Evolutionary conservation across 2,113 vertebrate species (phyloP), one percentile per base, ranked within the genome.

Genomic region (Chloebia gouldiae): DNA sequence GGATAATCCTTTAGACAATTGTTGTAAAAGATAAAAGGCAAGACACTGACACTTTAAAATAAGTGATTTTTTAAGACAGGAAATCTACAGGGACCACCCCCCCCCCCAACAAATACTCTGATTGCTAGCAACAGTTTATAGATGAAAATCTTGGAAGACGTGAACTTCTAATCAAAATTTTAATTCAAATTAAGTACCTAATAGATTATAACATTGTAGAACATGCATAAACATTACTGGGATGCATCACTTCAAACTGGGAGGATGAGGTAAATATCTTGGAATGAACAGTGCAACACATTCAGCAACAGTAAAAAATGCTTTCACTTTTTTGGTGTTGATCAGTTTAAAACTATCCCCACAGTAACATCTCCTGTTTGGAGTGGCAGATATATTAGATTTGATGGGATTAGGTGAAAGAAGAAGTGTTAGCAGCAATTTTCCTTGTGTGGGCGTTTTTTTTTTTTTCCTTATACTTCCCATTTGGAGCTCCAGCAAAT

Each of bases 351-450:
- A 90, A 82, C 45, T 85, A 22, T 47, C 22, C 37, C 47, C 6
- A 24, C 53, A n/a, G 50, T 22, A 69, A 25, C 42, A 27, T 60
- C 27, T 13, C 49, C 39, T 79, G 30, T 49, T 79, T 84, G 85
- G 71, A 33, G 57, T 86, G 63, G 63, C 54, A 76, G 22, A 65
- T 81, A 23, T 10, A 50, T 57, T 90, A 37, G 60, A 63, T 66
- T 69, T 88, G 60, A 78, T 84, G 82, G 57, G 79, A 78, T 93
- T 92, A 92, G 16, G 51, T 53, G 54, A 71, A 92, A 91, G 61
- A 86, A 89, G 49, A 88, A 88, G 47, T 25, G 14, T 28, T 90
- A 86, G 42, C 42, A 80, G 61, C 42, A 54, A 39, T 59, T 96
- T 82, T 86, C 33, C 33, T 63, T 44, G 20, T 81, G 42, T 69